Evolutionary conservation across 2,797 vertebrate species (phyloP).

Genomic region (Darevskia mixta): DNA sequence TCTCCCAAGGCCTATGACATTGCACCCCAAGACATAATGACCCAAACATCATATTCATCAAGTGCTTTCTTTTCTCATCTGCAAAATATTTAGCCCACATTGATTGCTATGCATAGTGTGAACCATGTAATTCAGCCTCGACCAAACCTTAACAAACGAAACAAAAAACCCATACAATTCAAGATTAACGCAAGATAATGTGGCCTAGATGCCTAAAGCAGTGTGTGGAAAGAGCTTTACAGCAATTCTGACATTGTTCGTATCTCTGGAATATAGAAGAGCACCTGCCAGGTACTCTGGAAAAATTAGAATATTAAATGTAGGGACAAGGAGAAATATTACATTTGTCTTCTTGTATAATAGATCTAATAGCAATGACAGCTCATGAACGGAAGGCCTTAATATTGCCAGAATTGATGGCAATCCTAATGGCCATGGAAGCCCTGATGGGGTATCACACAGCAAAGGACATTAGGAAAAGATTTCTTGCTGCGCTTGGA

Average conservation of each 20-base stretch:
- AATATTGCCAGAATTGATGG: slow-evolving; percentile 11
- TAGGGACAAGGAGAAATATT: slow-evolving; percentile 1
- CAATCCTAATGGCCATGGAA: slow-evolving; percentile 15
- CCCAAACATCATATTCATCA: neutral
- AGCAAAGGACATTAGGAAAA: neutral
- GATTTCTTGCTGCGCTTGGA: slow-evolving; percentile 4
- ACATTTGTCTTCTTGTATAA: neutral
- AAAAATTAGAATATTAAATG: slow-evolving; percentile 20
- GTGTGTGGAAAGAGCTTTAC: neutral
- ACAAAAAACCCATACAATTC: neutral
- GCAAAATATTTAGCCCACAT: neutral
- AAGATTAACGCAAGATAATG: neutral
- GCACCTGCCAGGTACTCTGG: neutral
- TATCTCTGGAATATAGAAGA: slow-evolving; percentile 5
- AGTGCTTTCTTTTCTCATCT: neutral
- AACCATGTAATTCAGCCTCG: neutral
- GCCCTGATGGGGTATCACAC: slow-evolving; percentile 5
- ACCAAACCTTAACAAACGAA: neutral
- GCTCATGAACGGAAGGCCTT: slow-evolving; percentile 1
- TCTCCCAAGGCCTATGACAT: too few relatives aligned
- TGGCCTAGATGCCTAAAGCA: neutral
- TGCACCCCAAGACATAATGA: neutral
- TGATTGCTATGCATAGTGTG: neutral
- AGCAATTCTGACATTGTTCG: neutral
- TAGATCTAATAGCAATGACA: slow-evolving; percentile 2